A percentile compares a stretch with the other conserved stretches of the same genome.
phyloP scores from a whole-genome alignment of 1,140 invertebrate genomes.

The Trachymyrmex septentrionalis region DNA sequence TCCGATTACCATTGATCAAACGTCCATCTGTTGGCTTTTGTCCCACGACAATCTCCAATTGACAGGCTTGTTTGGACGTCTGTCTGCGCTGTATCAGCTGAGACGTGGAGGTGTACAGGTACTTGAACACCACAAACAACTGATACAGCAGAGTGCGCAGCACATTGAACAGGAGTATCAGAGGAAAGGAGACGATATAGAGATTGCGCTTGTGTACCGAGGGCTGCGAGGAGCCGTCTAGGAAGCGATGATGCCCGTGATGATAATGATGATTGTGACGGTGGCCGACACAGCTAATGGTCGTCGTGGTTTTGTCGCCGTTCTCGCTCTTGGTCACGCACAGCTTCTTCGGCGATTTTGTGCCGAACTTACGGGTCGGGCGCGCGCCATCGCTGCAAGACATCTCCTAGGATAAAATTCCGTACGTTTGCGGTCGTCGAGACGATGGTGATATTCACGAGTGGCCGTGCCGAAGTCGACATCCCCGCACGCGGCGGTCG shows the following conservation, averaged over 20 bases:
- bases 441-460: slow-evolving; percentile 36
- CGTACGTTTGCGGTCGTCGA: slow-evolving; percentile 41
- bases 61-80: slow-evolving; percentile 86
- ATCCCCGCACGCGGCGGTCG: slow-evolving; percentile 66
- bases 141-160: slow-evolving; percentile 93
- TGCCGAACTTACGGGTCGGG: slow-evolving; percentile 85
- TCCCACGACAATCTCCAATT: slow-evolving; percentile 84
- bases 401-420: slow-evolving; percentile 79
- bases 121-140: slow-evolving; percentile 94
- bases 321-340: slow-evolving; percentile 85
- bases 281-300: slow-evolving; percentile 80
- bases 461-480: slow-evolving; percentile 68
- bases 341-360: slow-evolving; percentile 86
- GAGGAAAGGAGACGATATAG: slow-evolving; percentile 94
- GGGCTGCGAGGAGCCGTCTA: slow-evolving; percentile 86
- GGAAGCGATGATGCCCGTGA: slow-evolving; percentile 74
- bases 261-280: slow-evolving; percentile 81
- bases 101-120: slow-evolving; percentile 92
- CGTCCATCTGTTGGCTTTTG: slow-evolving; percentile 82
- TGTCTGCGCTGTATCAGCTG: slow-evolving; percentile 89
- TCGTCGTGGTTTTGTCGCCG: slow-evolving; percentile 83
- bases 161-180: slow-evolving; percentile 94
- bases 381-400: slow-evolving; percentile 87
- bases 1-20: slow-evolving; percentile 83
- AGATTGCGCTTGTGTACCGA: slow-evolving; percentile 95